Evolutionary conservation across 2,797 vertebrate genomes (phyloP).

Genomic region (Rhinogobio ventralis): DNA sequence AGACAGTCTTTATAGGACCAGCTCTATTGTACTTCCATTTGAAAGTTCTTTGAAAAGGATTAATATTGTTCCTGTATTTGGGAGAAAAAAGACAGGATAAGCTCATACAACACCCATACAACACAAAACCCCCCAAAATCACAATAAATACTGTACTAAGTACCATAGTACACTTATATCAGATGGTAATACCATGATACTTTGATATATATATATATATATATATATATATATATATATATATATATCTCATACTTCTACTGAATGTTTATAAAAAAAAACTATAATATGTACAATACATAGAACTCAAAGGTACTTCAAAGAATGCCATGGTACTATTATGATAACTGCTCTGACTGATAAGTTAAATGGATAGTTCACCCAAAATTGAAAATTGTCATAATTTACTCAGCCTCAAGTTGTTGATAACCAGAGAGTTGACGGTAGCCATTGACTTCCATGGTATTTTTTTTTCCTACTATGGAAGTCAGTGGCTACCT

Average conservation of each 20-base stretch:
- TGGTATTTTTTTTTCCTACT: too few species aligned
- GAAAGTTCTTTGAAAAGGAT: conserved; percentile 24
- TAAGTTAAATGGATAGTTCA: too few species aligned
- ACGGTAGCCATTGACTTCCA: too few species aligned
- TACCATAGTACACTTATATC: background rate
- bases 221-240: too few species aligned
- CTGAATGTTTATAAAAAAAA: background rate
- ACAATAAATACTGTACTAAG: background rate
- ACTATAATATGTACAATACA: background rate
- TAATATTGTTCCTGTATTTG: conserved; percentile 5
- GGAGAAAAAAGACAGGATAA: conserved; percentile 37
- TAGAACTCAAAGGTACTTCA: background rate
- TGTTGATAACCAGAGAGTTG: too few species aligned
- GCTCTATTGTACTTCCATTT: conserved; percentile 3
- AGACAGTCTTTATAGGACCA: conserved; percentile 2
- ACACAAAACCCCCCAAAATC: background rate
- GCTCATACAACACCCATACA: background rate
- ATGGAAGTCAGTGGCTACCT: too few species aligned
- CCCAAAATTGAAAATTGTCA: too few species aligned
- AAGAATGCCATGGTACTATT: background rate
- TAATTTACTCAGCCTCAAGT: too few species aligned
- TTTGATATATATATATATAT: background rate
- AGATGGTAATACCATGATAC: background rate
- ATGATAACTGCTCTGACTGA: background rate
- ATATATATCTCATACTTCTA: background rate